phyloP scores from a whole-genome alignment of 1,140 invertebrate species.

The Orussus abietinus region DNA sequence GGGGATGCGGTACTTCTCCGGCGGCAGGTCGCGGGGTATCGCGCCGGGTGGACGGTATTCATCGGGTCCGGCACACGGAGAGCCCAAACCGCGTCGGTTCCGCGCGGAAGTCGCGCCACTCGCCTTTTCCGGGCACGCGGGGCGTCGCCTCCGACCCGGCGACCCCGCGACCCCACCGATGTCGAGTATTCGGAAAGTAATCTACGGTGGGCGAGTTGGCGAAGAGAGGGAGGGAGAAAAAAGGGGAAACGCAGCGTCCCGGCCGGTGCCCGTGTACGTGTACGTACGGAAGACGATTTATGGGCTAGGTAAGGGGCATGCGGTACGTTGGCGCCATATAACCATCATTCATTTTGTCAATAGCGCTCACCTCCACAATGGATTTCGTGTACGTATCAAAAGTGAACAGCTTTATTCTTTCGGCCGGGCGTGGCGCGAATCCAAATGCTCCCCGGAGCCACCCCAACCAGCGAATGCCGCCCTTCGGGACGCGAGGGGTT shows the following conservation, averaged over 20 bases:
- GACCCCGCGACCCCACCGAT: too few relatives aligned
- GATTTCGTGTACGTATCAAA: constrained; percentile 32
- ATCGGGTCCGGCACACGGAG: too few relatives aligned
- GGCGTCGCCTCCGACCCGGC: too few relatives aligned
- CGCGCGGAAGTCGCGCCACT: too few relatives aligned
- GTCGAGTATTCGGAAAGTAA: not conserved
- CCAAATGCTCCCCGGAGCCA: constrained; percentile 27
- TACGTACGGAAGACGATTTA: constrained; percentile 37
- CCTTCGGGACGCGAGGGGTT: too few relatives aligned
- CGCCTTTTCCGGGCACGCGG: too few relatives aligned
- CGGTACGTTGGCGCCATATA: constrained; percentile 38
- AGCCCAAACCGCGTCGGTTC: too few relatives aligned
- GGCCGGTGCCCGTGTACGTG: not conserved
- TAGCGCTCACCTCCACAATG: constrained; percentile 36
- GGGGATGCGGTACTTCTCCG: too few relatives aligned
- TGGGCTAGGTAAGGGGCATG: constrained; percentile 26
- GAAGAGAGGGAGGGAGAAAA: constrained; percentile 16
- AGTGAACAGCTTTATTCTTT: constrained; percentile 43
- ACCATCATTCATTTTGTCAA: constrained; percentile 48
- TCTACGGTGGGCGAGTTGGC: not conserved
- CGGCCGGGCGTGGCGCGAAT: constrained; percentile 30
- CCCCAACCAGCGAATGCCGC: too few relatives aligned
- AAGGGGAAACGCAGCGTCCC: constrained; percentile 11
- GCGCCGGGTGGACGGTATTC: too few relatives aligned
- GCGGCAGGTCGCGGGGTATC: too few relatives aligned